These are phyloP conservation scores for Netelia inedita DNA, from an alignment of 2,888 invertebrate species.

Conservation along the genomic window DNA sequence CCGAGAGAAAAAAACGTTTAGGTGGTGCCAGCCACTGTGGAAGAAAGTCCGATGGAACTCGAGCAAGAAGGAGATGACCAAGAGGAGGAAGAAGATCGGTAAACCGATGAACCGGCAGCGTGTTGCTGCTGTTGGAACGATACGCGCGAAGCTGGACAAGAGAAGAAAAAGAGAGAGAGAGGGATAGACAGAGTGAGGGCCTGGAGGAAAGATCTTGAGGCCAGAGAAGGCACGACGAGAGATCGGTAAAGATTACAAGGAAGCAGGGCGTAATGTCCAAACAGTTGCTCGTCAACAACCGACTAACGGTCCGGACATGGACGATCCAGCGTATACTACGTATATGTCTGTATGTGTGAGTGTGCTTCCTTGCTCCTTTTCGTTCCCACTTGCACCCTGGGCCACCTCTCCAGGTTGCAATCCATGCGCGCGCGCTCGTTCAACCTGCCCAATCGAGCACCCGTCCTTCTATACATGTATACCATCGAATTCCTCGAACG, in stretches of 20 bases:
- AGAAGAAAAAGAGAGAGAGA: conserved; percentile 18
- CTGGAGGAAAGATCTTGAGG: conserved; percentile 59
- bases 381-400: conserved; percentile 1
- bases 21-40: not conserved
- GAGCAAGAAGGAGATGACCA: conserved; percentile 12
- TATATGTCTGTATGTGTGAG: conserved; percentile 2
- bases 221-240: conserved; percentile 61
- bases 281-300: conserved; percentile 82
- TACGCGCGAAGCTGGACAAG: conserved; percentile 39
- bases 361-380: conserved; percentile 4
- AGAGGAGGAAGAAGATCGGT: conserved; percentile 31
- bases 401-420: conserved; percentile 13
- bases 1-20: not conserved
- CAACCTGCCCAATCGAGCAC: conserved; percentile 67
- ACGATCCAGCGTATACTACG: conserved; percentile 38
- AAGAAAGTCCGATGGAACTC: not conserved
- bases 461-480: conserved; percentile 25
- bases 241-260: conserved; percentile 80
- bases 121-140: conserved; percentile 33
- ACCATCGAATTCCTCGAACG: conserved; percentile 76
- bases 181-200: conserved; percentile 66
- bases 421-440: conserved; percentile 11
- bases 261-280: conserved; percentile 81
- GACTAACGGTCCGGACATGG: conserved; percentile 74
- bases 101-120: conserved; percentile 38